Percentiles rank a stretch among this genome's conserved stretches.
phyloP scores from a whole-genome alignment of 2,113 vertebrate species.

The Pavo muticus region DNA sequence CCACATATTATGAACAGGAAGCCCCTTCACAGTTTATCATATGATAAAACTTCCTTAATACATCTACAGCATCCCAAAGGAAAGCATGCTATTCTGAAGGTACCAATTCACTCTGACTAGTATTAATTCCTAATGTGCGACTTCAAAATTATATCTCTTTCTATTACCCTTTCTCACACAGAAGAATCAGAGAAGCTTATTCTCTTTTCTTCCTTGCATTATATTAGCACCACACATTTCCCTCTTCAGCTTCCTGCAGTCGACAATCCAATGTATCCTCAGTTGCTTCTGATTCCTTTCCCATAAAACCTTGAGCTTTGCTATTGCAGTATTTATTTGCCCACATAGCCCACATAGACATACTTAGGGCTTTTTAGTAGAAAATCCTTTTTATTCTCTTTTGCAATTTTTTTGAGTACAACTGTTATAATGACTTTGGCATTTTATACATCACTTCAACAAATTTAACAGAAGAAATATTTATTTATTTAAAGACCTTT shows the following conservation, averaged over 20 bases:
- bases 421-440: neutral
- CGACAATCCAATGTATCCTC: neutral
- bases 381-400: neutral
- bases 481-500: constrained; percentile 28
- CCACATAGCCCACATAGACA: neutral
- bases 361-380: neutral
- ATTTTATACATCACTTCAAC: constrained; percentile 33
- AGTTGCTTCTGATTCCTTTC: neutral
- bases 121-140: neutral
- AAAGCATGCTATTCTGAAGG: neutral
- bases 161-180: neutral
- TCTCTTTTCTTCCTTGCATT: neutral
- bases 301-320: neutral
- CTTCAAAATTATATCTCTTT: neutral
- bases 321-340: constrained; percentile 1
- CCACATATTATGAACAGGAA: neutral
- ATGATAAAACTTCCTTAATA: neutral
- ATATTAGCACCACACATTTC: neutral
- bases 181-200: neutral
- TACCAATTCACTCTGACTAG: neutral
- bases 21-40: neutral
- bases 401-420: neutral
- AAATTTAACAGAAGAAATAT: constrained; percentile 40
- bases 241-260: neutral
- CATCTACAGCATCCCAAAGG: neutral